Conservation (phyloP, 2,113 vertebrate species). For the Typhlomys cinereus region DNA sequence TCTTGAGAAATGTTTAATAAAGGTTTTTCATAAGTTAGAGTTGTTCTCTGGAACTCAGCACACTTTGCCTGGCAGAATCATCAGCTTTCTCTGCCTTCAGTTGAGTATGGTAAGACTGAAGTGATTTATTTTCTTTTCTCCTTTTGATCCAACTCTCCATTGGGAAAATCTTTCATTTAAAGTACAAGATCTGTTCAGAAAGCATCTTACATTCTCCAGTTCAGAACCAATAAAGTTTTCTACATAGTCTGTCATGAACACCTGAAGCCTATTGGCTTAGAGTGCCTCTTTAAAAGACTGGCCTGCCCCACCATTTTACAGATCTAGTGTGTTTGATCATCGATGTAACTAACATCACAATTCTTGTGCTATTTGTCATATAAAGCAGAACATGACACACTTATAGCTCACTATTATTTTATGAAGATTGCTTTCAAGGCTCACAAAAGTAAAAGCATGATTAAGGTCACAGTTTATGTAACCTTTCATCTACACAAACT, state of each 20-base stretch:
- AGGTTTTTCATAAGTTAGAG: constrained; percentile 27
- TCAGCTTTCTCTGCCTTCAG: constrained; percentile 31
- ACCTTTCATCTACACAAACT: not conserved
- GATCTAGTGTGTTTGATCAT: constrained; percentile 2
- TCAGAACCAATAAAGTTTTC: constrained; percentile 33
- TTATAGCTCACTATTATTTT: constrained; percentile 64
- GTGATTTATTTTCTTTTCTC: not conserved
- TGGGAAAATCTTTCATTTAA: not conserved
- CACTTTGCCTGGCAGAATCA: too few species aligned
- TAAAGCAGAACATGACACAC: constrained; percentile 56
- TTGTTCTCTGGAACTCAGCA: constrained; percentile 60
- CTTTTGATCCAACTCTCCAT: not conserved
- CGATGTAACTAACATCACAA: constrained; percentile 56
- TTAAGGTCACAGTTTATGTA: not conserved
- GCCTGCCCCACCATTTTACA: not conserved
- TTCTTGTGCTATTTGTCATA: constrained; percentile 40
- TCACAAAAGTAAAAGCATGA: constrained; percentile 44
- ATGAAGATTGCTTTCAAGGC: constrained; percentile 59
- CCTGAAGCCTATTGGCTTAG: constrained; percentile 60
- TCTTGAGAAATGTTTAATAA: constrained; percentile 67
- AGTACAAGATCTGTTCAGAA: not conserved
- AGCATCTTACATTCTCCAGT: constrained; percentile 35
- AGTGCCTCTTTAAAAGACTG: not conserved
- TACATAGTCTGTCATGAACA: not conserved
- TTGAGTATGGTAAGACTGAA: constrained; percentile 50